phyloP scores from a whole-genome alignment of 2,113 vertebrate genomes.

The Alectura lathami region DNA sequence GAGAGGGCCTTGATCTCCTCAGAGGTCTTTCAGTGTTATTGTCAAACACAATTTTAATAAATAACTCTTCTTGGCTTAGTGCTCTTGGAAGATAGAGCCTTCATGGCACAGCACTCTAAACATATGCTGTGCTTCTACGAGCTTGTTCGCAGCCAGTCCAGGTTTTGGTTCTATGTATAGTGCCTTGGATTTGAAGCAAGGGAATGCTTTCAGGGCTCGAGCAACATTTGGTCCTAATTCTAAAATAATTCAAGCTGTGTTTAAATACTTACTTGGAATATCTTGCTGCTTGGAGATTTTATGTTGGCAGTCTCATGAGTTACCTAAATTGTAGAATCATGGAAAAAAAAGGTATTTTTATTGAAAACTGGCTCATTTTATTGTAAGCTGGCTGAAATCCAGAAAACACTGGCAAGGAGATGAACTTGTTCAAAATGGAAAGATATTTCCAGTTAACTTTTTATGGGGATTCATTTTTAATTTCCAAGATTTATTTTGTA shows the following conservation, averaged over 20 bases:
- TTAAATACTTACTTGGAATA: slow-evolving; percentile 11
- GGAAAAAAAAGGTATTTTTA: neutral
- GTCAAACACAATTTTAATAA: neutral
- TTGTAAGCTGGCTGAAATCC: neutral
- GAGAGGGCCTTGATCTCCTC: neutral
- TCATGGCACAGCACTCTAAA: neutral
- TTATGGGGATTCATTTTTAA: neutral
- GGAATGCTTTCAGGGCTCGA: neutral
- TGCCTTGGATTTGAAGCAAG: neutral
- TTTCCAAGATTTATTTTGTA: neutral
- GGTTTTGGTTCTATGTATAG: neutral
- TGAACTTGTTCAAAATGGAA: slow-evolving; percentile 16
- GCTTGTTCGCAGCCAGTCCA: neutral
- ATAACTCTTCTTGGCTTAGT: neutral
- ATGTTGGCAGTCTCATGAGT: neutral
- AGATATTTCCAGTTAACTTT: neutral
- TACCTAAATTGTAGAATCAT: neutral
- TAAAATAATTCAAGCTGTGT: neutral
- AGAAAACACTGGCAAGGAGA: neutral
- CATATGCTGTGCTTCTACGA: neutral
- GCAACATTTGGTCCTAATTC: neutral
- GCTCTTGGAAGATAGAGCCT: neutral
- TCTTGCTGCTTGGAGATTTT: neutral
- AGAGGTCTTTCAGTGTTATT: neutral
- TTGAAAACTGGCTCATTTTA: neutral